Conservation (phyloP, 1,140 invertebrate species). For the Holcopasites calliopsidis region DNA sequence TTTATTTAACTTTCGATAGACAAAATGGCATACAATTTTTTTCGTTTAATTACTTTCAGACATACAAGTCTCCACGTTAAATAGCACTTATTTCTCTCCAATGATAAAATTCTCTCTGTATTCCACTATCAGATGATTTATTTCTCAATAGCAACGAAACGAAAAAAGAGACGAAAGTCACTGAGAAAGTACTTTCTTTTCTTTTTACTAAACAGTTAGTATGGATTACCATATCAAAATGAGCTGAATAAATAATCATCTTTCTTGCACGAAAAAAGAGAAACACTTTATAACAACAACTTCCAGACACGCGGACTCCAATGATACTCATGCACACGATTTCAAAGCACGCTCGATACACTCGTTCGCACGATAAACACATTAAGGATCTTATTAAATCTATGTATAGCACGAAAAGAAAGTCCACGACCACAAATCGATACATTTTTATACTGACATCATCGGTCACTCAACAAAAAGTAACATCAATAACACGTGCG, state of each 20-base stretch:
- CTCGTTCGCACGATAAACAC: too few species aligned
- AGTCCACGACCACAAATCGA: neutral
- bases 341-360: neutral
- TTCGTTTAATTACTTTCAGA: too few species aligned
- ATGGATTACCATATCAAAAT: neutral
- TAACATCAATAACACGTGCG: too few species aligned
- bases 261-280: neutral
- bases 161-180: neutral
- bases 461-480: too few species aligned
- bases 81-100: too few species aligned
- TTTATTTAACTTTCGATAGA: too few species aligned
- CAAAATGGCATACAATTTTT: too few species aligned
- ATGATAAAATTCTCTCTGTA: too few species aligned
- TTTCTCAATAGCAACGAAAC: neutral
- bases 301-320: neutral
- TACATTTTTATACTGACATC: too few species aligned
- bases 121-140: neutral
- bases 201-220: neutral
- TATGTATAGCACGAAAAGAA: neutral
- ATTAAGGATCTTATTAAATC: neutral
- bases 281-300: neutral
- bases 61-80: too few species aligned
- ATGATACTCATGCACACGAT: neutral
- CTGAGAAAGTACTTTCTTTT: neutral
- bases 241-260: slow-evolving; percentile 5